Evolutionary conservation across 2,113 vertebrate species (phyloP).

Genomic region (Neogobius melanostomus): DNA sequence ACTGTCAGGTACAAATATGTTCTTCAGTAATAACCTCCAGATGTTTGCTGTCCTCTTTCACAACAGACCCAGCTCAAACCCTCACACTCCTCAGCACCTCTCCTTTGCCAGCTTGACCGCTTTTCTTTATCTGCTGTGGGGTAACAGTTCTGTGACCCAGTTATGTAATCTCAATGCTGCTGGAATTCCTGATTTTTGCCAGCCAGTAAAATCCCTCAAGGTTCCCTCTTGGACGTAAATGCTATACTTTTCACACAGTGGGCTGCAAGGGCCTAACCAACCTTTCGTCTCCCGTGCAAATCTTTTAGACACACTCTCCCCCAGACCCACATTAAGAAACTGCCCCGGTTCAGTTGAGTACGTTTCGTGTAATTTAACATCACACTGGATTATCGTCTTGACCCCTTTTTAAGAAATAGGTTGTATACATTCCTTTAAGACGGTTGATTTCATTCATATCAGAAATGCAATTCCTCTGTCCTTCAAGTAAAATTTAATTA

Average conservation of each 20-base stretch:
- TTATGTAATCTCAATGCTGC: neutral
- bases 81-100: neutral
- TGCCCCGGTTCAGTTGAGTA: constrained; percentile 28
- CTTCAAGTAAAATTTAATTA: too few species aligned
- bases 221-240: constrained; percentile 16
- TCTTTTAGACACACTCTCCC: constrained; percentile 18
- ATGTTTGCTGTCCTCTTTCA: constrained; percentile 44
- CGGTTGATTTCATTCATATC: neutral
- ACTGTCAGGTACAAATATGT: neutral
- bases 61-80: neutral
- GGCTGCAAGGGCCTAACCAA: neutral
- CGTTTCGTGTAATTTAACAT: constrained; percentile 45
- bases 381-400: constrained; percentile 58
- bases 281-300: neutral
- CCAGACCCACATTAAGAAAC: constrained; percentile 56
- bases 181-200: constrained; percentile 29
- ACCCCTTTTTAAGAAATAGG: constrained; percentile 16
- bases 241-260: constrained; percentile 18
- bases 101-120: neutral
- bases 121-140: neutral
- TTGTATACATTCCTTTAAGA: neutral
- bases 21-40: constrained; percentile 12
- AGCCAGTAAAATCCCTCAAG: constrained; percentile 3
- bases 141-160: too few species aligned
- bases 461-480: neutral